Evolutionary conservation across 2,888 invertebrate species (phyloP).

Genomic region (Tanytarsus gracilentus): DNA sequence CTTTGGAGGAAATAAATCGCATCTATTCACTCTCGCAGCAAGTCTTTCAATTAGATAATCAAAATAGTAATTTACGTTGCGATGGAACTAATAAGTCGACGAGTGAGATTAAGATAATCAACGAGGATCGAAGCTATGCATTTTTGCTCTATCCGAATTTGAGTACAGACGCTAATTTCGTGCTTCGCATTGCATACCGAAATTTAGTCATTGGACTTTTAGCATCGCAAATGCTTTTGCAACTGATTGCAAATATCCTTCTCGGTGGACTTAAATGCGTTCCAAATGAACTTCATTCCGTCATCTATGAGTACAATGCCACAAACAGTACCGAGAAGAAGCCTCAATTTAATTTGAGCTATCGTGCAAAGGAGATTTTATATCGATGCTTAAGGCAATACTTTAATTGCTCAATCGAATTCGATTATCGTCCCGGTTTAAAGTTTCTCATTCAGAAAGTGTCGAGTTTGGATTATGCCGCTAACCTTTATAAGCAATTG

Average conservation of each 20-base stretch:
- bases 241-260: slow-evolving; percentile 79
- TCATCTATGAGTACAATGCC: slow-evolving; percentile 36
- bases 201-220: slow-evolving; percentile 80
- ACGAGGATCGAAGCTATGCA: slow-evolving; percentile 80
- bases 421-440: slow-evolving; percentile 82
- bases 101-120: slow-evolving; percentile 45
- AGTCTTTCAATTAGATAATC: slow-evolving; percentile 59
- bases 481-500: slow-evolving; percentile 86
- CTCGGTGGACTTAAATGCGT: slow-evolving; percentile 65
- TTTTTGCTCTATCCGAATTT: slow-evolving; percentile 70
- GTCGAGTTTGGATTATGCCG: slow-evolving; percentile 73
- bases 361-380: slow-evolving; percentile 52
- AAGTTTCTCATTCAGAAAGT: slow-evolving; percentile 93
- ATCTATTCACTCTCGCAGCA: slow-evolving; percentile 84
- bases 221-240: slow-evolving; percentile 86
- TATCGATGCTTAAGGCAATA: slow-evolving; percentile 73
- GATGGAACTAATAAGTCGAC: slow-evolving; percentile 36
- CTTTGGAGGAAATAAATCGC: slow-evolving; percentile 70
- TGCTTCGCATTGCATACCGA: slow-evolving; percentile 77
- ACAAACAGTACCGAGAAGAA: slow-evolving; percentile 33
- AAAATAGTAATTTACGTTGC: slow-evolving; percentile 37
- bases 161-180: slow-evolving; percentile 52
- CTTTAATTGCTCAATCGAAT: slow-evolving; percentile 71
- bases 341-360: slow-evolving; percentile 42
- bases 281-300: slow-evolving; percentile 43